Evolutionary conservation across 2,113 vertebrate genomes (phyloP).

Genomic region (Phaetusa simplex): DNA sequence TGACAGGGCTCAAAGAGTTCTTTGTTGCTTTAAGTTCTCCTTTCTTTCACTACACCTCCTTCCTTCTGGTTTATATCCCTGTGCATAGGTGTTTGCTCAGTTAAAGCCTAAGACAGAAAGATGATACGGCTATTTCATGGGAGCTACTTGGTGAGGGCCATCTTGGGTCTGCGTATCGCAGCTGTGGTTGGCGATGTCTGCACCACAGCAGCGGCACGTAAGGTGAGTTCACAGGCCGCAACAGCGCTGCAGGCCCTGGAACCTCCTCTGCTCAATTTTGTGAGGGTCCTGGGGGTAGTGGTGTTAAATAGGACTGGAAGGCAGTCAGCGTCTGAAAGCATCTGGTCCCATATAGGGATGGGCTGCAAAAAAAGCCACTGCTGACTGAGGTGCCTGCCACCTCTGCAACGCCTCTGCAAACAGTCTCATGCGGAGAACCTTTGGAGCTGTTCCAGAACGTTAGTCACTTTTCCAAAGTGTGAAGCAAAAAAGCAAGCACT

Average conservation of each 20-base stretch:
- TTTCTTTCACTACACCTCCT: background rate
- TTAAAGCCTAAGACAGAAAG: background rate
- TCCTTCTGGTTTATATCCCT: background rate
- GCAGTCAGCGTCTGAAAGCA: background rate
- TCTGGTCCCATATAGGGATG: background rate
- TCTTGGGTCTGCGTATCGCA: background rate
- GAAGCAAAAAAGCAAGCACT: accelerated
- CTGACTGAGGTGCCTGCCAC: background rate
- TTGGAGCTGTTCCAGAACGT: background rate
- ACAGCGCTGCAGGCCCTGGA: background rate
- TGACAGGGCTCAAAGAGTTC: background rate
- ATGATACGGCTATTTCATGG: background rate
- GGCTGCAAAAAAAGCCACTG: background rate
- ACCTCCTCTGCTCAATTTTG: background rate
- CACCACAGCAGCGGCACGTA: background rate
- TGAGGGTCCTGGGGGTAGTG: background rate
- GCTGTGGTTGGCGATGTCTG: background rate
- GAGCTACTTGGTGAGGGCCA: background rate
- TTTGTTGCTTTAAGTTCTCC: background rate
- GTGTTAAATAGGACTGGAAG: background rate
- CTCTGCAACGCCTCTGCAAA: background rate
- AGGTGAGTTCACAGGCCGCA: background rate
- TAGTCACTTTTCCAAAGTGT: background rate
- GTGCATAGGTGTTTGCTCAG: background rate
- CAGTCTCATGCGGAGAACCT: background rate